A percentile compares a stretch with the other conserved stretches of the same genome.
phyloP scores from a whole-genome alignment of 2,888 invertebrate species.

The Rhamphomyia laevipes region DNA sequence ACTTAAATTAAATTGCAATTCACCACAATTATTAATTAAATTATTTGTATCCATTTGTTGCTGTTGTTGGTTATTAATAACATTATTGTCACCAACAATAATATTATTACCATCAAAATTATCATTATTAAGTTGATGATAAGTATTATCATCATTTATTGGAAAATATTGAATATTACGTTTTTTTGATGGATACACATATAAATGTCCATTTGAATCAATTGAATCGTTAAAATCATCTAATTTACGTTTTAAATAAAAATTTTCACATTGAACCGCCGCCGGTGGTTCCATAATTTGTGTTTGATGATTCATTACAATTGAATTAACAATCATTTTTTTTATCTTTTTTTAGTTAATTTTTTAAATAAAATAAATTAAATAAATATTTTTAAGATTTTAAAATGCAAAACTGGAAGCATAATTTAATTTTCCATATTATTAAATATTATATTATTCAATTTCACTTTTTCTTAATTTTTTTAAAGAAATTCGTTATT shows the following conservation, averaged over 20 bases:
- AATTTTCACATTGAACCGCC: constrained; percentile 24
- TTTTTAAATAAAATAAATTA: not conserved
- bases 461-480: not conserved
- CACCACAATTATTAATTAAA: constrained; percentile 7
- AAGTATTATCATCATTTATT: not conserved
- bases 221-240: constrained; percentile 15
- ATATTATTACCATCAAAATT: constrained; percentile 3
- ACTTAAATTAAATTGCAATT: constrained; percentile 19
- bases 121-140: not conserved
- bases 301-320: constrained; percentile 12
- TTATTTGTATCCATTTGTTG: constrained; percentile 2
- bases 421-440: too few relatives aligned
- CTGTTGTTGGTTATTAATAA: constrained; percentile 1
- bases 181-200: constrained; percentile 17
- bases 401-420: too few relatives aligned
- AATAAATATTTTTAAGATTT: not conserved
- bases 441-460: not conserved
- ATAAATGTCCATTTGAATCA: constrained; percentile 9
- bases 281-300: constrained; percentile 8
- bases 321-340: constrained; percentile 19
- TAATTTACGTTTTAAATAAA: constrained; percentile 32
- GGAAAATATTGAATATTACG: constrained; percentile 12
- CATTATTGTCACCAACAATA: not conserved
- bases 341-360: too few relatives aligned
- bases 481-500: not conserved